Evolutionary conservation across 2,113 vertebrate genomes (phyloP).

Genomic region (Menidia beryllina): DNA sequence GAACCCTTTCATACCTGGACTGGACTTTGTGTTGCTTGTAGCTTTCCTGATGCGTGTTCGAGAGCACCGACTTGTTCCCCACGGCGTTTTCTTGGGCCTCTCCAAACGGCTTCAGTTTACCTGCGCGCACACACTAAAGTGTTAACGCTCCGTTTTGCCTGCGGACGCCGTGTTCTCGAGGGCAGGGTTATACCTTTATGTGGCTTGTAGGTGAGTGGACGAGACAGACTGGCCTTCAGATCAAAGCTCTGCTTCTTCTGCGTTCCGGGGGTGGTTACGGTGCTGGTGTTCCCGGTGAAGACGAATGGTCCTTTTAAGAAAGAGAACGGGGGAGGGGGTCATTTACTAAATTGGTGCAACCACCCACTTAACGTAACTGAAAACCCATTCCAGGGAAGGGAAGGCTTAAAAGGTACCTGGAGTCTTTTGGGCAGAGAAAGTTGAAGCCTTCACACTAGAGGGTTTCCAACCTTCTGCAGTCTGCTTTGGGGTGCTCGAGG

Average conservation of each 20-base stretch:
- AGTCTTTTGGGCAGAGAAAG: slow-evolving; percentile 57
- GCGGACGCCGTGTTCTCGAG: neutral
- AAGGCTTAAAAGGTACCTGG: slow-evolving; percentile 52
- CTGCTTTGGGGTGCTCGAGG: slow-evolving; percentile 62
- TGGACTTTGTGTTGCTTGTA: slow-evolving; percentile 89
- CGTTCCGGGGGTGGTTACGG: slow-evolving; percentile 74
- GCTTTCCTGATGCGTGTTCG: slow-evolving; percentile 78
- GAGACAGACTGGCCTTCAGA: slow-evolving; percentile 92
- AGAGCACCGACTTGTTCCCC: slow-evolving; percentile 64
- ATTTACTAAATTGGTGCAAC: no score
- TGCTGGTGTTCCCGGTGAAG: slow-evolving; percentile 77
- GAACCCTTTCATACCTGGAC: slow-evolving; percentile 81
- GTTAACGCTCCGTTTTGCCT: accelerated
- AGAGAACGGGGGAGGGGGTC: no score
- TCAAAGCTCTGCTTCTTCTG: slow-evolving; percentile 89
- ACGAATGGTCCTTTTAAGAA: slow-evolving; percentile 81
- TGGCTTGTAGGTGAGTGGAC: slow-evolving; percentile 90
- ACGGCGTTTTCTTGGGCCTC: slow-evolving; percentile 81
- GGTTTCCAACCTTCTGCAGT: slow-evolving; percentile 31
- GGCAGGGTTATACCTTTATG: slow-evolving; percentile 77
- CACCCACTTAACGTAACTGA: no score
- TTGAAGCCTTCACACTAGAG: slow-evolving; percentile 5
- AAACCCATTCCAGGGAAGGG: neutral
- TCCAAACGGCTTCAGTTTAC: slow-evolving; percentile 90
- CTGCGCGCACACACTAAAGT: slow-evolving; percentile 63